Percentiles rank a stretch among this genome's conserved stretches.
Conservation (phyloP, 2,888 invertebrate species). For the Malthinus seriepunctatus region DNA sequence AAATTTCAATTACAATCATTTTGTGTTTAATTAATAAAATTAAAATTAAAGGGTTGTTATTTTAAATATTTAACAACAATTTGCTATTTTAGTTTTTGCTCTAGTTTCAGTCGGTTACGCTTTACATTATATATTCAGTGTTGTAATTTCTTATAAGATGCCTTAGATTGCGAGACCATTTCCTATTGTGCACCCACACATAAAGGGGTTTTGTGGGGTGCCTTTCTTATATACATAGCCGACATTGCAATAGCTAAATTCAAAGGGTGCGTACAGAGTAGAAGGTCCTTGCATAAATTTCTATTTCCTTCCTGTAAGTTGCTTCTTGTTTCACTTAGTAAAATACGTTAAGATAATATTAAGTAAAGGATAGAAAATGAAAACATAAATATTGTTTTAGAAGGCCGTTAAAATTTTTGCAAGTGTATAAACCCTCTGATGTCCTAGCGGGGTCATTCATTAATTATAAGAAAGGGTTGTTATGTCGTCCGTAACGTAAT, state of each 20-base stretch:
- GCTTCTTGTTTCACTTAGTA: conserved; percentile 17
- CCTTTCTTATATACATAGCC: conserved; percentile 41
- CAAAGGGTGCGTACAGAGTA: conserved; percentile 37
- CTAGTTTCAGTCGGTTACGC: background rate
- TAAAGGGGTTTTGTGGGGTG: conserved; percentile 40
- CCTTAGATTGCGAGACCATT: conserved; percentile 30
- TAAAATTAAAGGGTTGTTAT: too few relatives aligned
- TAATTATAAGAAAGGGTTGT: conserved; percentile 42
- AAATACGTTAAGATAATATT: background rate
- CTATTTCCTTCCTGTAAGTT: conserved; percentile 29
- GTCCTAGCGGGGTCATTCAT: conserved; percentile 41
- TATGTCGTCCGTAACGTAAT: conserved; percentile 33
- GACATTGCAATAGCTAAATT: conserved; percentile 41
- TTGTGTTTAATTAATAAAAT: too few relatives aligned
- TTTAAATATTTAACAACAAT: too few relatives aligned
- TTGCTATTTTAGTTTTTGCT: background rate
- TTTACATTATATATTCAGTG: conserved; percentile 18
- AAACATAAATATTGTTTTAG: conserved; percentile 17
- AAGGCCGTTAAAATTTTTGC: conserved; percentile 33
- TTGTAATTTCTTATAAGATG: conserved; percentile 30
- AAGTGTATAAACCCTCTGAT: conserved; percentile 37
- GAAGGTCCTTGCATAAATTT: conserved; percentile 30
- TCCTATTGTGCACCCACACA: conserved; percentile 39
- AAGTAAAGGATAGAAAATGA: conserved; percentile 4
- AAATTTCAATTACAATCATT: too few relatives aligned